These are phyloP conservation scores for Alsophila aescularia DNA, from an alignment of 2,888 invertebrate species.

Conservation along the genomic window DNA sequence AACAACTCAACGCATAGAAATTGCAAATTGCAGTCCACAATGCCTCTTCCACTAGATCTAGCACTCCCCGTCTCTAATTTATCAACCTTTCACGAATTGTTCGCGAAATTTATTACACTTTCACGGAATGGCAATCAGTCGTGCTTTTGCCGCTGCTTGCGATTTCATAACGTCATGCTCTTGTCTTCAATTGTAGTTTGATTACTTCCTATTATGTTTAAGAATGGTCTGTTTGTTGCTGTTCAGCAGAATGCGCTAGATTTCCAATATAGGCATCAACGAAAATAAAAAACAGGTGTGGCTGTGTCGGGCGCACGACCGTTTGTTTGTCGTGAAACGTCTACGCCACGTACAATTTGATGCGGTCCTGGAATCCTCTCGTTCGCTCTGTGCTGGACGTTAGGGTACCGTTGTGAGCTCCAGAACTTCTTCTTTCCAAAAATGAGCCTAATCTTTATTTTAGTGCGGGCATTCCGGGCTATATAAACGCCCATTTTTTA, in stretches of 20 bases:
- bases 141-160: constrained; percentile 10
- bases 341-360: too few relatives aligned
- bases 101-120: constrained; percentile 24
- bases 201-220: constrained; percentile 15
- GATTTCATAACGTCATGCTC: constrained; percentile 2
- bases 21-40: background rate
- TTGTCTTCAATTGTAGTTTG: constrained; percentile 5
- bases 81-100: constrained; percentile 18
- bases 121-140: constrained; percentile 21
- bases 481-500: too few relatives aligned
- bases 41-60: background rate
- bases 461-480: too few relatives aligned
- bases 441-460: too few relatives aligned
- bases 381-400: too few relatives aligned
- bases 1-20: background rate
- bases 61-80: constrained; percentile 2
- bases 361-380: too few relatives aligned
- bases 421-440: too few relatives aligned
- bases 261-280: background rate
- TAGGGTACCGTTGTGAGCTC: too few relatives aligned
- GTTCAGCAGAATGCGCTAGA: background rate
- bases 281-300: background rate
- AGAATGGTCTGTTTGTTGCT: background rate
- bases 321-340: too few relatives aligned
- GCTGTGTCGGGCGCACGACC: too few relatives aligned